Evolutionary conservation across 2,797 vertebrate genomes (phyloP).

Genomic region (Etheostoma perlongum): DNA sequence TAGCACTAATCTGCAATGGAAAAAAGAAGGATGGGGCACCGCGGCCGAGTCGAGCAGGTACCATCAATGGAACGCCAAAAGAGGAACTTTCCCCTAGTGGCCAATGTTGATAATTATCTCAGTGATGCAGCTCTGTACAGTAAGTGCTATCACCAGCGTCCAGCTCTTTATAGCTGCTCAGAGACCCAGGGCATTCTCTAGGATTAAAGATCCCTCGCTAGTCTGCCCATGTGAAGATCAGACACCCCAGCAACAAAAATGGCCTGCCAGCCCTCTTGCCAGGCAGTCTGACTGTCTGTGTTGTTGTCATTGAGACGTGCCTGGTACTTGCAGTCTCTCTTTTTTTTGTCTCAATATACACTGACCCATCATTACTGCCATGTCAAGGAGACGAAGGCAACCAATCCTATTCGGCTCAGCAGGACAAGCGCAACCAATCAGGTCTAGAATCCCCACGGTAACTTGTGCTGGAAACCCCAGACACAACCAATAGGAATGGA

Average conservation of each 20-base stretch:
- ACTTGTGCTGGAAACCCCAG: slow-evolving; percentile 66
- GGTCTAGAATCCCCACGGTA: slow-evolving; percentile 76
- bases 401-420: slow-evolving; percentile 72
- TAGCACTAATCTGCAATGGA: no score
- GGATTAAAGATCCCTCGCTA: slow-evolving; percentile 54
- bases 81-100: slow-evolving; percentile 33
- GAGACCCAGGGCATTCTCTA: slow-evolving; percentile 55
- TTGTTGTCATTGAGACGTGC: slow-evolving; percentile 83
- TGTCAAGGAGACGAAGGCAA: slow-evolving; percentile 82
- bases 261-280: slow-evolving; percentile 41
- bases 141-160: slow-evolving; percentile 47
- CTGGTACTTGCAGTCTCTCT: slow-evolving; percentile 61
- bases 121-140: slow-evolving; percentile 49
- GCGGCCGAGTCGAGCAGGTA: no score
- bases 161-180: slow-evolving; percentile 57
- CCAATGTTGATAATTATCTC: slow-evolving; percentile 53
- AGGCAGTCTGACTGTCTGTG: slow-evolving; percentile 64
- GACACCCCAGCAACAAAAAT: slow-evolving; percentile 61
- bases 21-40: no score
- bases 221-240: slow-evolving; percentile 54
- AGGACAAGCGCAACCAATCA: slow-evolving; percentile 69
- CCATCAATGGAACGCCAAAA: no score
- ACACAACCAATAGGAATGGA: slow-evolving; percentile 69
- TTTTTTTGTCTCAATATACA: slow-evolving; percentile 73
- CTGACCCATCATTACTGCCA: slow-evolving; percentile 80